Base-by-base conservation (phyloP, 2,888 invertebrate species). In the Tetheella fluctuosa region DNA sequence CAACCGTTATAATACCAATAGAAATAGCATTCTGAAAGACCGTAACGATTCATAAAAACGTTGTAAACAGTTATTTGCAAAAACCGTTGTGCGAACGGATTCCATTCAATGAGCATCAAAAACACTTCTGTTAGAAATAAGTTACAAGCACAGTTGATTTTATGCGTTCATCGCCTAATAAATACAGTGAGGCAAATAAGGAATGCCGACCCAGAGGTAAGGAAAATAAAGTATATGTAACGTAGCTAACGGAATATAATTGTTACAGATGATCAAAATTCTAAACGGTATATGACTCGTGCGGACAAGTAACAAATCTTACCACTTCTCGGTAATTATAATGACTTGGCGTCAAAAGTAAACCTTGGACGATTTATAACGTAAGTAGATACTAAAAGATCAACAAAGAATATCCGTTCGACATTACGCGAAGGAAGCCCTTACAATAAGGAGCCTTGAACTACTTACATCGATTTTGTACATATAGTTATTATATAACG, bases 391-490 rank as follows among this genome's bases (percentile, higher is more conserved):
- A 34, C 25, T 25, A 30, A 30, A 30, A 30, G 10, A 10, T 10
- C 1, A 30, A 30, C 42, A 42, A 42, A 42, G 42, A 42, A 42
- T 7, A 42, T n/a, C n/a, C n/a, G n/a, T n/a, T n/a, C 17, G 17
- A 42, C 17, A 42, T 42, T 42, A 42, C 42, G 42, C 42, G 17
- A 42, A 42, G 42, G 42, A 42, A 42, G 17, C n/a, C 42, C 42
- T 7, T 42, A 42, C 42, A 42, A n/a, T 42, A 7, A 17, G 42
- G 17, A 17, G 7, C 42, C 42, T 42, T 42, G 42, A 42, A 42
- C 42, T 17, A 42, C 17, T 15, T 42, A 17, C 13, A 42, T 42
- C 17, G 42, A 42, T n/a, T 42, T 39, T 39, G n/a, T 39, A 7
- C 7, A 28, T 30, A 30, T 10, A 30, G 4, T 7, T 8, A 30